phyloP scores from a whole-genome alignment of 2,113 vertebrate genomes.

The Paratilapia polleni region DNA sequence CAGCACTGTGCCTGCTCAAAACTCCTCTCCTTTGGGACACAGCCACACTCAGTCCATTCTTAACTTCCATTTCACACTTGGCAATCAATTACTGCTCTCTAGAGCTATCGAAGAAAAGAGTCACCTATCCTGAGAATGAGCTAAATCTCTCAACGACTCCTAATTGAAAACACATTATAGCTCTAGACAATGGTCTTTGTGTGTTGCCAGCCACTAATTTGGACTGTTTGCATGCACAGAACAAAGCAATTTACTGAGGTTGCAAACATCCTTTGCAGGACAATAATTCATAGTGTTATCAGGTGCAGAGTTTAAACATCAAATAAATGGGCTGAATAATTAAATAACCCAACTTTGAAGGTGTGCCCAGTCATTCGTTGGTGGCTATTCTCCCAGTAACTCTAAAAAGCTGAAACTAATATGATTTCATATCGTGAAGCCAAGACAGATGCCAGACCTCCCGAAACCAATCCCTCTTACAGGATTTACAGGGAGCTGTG shows the following conservation, averaged over 20 bases:
- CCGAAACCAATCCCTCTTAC: conserved; percentile 77
- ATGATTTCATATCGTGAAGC: conserved; percentile 77
- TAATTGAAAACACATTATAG: conserved; percentile 81
- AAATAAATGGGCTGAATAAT: conserved; percentile 80
- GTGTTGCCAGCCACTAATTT: conserved; percentile 75
- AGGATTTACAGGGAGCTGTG: conserved; percentile 72
- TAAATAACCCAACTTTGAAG: conserved; percentile 72
- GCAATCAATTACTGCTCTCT: conserved; percentile 78
- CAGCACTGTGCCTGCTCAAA: conserved; percentile 18
- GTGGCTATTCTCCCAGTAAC: conserved; percentile 70
- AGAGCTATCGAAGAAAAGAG: conserved; percentile 62
- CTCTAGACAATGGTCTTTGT: conserved; percentile 77
- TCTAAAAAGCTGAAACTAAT: conserved; percentile 77
- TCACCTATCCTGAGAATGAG: conserved; percentile 62
- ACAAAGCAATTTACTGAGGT: conserved; percentile 80
- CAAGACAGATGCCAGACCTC: conserved; percentile 71
- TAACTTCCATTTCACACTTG: conserved; percentile 76
- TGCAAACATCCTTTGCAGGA: conserved; percentile 72
- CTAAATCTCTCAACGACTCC: conserved; percentile 67
- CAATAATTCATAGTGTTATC: conserved; percentile 78
- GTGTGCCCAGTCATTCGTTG: conserved; percentile 66
- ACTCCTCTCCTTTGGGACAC: conserved; percentile 52
- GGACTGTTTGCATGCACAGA: conserved; percentile 71
- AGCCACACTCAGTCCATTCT: conserved; percentile 45
- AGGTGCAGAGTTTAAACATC: conserved; percentile 69